Conservation (phyloP, 2,113 vertebrate genomes). For the Mobula hypostoma region DNA sequence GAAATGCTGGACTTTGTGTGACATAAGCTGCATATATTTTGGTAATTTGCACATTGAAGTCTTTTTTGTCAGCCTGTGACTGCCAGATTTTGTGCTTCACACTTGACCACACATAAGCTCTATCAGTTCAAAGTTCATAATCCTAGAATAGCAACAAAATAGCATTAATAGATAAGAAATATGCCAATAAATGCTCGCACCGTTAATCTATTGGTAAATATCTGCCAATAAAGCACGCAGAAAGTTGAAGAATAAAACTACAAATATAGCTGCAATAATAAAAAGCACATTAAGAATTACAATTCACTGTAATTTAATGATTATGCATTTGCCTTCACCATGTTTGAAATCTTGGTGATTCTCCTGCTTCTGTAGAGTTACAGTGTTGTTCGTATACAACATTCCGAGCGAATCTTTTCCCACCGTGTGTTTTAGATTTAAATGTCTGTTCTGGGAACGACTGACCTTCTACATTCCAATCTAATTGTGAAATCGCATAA, state of each 20-base stretch:
- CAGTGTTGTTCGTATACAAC: not conserved
- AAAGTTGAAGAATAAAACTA: not conserved
- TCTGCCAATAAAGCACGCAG: not conserved
- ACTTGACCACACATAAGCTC: not conserved
- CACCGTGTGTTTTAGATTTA: constrained; percentile 8
- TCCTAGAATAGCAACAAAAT: not conserved
- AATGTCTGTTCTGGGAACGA: not conserved
- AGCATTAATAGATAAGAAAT: not conserved
- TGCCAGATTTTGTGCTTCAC: not conserved
- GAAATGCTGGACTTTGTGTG: not conserved
- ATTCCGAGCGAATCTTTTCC: not conserved
- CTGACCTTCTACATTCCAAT: constrained; percentile 31
- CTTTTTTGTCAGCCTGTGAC: not conserved
- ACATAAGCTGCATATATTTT: not conserved
- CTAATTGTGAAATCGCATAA: constrained; percentile 26
- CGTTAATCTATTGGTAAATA: not conserved
- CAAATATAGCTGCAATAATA: no score
- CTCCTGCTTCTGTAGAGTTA: not conserved
- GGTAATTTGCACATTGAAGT: not conserved
- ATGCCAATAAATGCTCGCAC: not conserved
- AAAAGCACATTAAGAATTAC: no score
- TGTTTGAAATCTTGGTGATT: not conserved
- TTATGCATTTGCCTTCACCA: not conserved
- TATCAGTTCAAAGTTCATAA: not conserved
- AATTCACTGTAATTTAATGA: not conserved